These are phyloP conservation scores for Leptocoma aspasia DNA, from an alignment of 2,113 vertebrate species.

Conservation along the genomic window DNA sequence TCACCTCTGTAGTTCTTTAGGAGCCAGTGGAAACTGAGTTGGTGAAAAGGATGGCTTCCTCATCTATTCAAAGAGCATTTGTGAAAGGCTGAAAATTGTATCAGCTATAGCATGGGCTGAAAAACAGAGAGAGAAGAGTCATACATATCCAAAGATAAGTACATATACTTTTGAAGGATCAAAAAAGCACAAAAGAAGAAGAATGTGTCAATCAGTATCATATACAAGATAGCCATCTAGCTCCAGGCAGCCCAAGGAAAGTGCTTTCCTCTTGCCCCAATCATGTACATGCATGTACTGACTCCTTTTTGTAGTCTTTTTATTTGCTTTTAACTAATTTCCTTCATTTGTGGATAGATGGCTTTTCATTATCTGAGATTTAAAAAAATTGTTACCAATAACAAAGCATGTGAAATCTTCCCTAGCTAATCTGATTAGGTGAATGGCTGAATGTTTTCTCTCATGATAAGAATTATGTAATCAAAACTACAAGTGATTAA, in stretches of 20 bases:
- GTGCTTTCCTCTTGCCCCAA: background rate
- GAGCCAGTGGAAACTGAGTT: background rate
- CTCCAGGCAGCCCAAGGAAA: background rate
- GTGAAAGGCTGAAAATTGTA: background rate
- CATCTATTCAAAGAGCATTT: background rate
- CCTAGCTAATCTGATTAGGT: slow-evolving; percentile 1
- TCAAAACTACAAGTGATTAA: background rate
- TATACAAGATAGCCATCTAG: background rate
- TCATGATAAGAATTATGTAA: background rate
- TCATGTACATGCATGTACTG: background rate
- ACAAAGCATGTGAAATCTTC: background rate
- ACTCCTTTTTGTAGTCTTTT: background rate
- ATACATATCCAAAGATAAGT: background rate
- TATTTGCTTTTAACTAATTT: background rate
- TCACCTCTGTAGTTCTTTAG: background rate
- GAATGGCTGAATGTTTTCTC: background rate
- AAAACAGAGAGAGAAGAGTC: background rate
- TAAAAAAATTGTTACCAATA: background rate
- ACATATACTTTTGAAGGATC: background rate
- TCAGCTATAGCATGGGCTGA: background rate
- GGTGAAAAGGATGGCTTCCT: background rate
- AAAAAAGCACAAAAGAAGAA: background rate
- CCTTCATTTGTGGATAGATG: background rate
- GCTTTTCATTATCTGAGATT: background rate
- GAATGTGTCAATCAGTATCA: background rate